A percentile compares a stretch with the other conserved stretches of the same genome.
Evolutionary conservation across 2,797 vertebrate genomes (phyloP).

Genomic region (Neosalanx taihuensis): DNA sequence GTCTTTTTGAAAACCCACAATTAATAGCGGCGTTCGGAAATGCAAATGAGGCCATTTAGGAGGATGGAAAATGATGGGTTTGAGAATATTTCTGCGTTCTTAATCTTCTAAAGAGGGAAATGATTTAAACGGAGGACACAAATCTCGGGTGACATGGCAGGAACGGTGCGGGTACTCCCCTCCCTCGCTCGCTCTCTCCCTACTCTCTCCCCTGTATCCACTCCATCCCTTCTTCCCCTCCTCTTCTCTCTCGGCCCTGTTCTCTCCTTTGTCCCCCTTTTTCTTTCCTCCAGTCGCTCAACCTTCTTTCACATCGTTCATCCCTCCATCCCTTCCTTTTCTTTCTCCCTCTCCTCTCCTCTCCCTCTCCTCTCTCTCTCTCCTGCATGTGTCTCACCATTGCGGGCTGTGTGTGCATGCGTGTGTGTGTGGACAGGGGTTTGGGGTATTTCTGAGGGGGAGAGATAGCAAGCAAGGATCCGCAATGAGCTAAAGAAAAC

Average conservation of each 20-base stretch:
- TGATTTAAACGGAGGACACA: constrained; percentile 78
- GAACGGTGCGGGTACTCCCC: constrained; percentile 60
- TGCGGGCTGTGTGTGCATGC: background rate
- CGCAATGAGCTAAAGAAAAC: constrained; percentile 53
- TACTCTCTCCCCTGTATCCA: constrained; percentile 24
- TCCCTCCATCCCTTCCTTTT: constrained; percentile 31
- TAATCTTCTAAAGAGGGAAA: constrained; percentile 82
- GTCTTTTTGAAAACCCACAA: constrained; percentile 58
- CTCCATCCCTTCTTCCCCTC: constrained; percentile 15
- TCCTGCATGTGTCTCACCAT: no score
- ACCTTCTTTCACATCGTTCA: constrained; percentile 28
- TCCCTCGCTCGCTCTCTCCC: constrained; percentile 29
- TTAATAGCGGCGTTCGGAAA: constrained; percentile 67
- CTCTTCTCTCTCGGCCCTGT: constrained; percentile 12
- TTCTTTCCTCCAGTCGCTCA: constrained; percentile 21
- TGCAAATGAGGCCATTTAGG: constrained; percentile 67
- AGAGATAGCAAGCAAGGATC: constrained; percentile 23
- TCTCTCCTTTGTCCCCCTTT: constrained; percentile 46
- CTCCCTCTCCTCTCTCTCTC: background rate
- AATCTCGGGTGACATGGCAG: constrained; percentile 76
- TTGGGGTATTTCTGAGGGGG: constrained; percentile 44
- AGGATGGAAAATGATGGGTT: constrained; percentile 68
- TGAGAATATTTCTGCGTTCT: constrained; percentile 76
- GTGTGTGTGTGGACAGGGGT: constrained; percentile 11
- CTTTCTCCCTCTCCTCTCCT: background rate